Evolutionary conservation across 2,797 vertebrate genomes (phyloP).

Genomic region (Onychomys torridus): DNA sequence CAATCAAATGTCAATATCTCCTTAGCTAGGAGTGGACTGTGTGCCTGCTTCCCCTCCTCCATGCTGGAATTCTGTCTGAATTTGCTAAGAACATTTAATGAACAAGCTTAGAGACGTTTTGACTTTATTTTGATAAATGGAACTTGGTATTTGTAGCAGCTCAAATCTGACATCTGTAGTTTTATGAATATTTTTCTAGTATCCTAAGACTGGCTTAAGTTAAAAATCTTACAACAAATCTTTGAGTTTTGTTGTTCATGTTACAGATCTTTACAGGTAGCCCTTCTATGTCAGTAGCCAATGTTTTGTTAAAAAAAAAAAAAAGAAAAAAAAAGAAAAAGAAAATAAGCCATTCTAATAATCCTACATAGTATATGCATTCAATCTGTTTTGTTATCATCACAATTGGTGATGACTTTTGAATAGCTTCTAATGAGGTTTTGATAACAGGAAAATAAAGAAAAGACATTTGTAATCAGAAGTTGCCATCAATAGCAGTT

Average conservation of each 20-base stretch:
- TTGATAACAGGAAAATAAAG: background rate
- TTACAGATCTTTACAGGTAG: background rate
- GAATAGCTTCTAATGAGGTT: background rate
- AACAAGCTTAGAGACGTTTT: background rate
- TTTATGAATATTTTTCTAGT: background rate
- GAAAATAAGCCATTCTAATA: background rate
- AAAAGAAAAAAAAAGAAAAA: background rate
- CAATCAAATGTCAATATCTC: background rate
- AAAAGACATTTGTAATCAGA: background rate
- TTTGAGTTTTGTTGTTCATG: background rate
- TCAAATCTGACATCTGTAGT: background rate
- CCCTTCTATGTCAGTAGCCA: background rate
- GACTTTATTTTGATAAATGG: background rate
- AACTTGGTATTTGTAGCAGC: background rate
- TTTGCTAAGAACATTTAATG: constrained; percentile 4
- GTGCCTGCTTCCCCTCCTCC: background rate
- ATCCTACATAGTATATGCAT: background rate
- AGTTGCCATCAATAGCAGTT: background rate
- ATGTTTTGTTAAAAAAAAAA: constrained; percentile 30
- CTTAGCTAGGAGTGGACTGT: background rate
- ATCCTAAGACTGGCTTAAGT: background rate
- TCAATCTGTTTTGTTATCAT: background rate
- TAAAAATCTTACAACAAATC: background rate
- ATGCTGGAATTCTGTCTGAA: background rate
- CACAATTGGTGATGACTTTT: background rate